These are phyloP conservation scores for Oegoconia quadripuncta DNA, from an alignment of 2,888 invertebrate species.

Conservation along the genomic window DNA sequence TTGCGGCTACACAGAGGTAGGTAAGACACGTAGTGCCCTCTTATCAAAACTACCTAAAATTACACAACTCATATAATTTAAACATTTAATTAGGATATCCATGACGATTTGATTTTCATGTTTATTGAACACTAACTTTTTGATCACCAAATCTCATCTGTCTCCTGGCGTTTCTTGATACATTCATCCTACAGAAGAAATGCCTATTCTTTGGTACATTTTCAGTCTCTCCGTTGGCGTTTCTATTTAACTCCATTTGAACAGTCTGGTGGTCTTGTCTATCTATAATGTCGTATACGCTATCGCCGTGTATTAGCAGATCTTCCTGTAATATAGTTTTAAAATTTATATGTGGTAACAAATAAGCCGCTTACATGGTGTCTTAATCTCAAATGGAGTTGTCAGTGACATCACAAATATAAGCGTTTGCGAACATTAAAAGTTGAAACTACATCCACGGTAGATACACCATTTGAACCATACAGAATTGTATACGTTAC, in stretches of 20 bases:
- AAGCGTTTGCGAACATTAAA: no score
- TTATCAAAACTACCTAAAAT: constrained; percentile 91
- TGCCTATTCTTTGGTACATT: constrained; percentile 83
- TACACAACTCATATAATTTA: background rate
- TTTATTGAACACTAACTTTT: constrained; percentile 86
- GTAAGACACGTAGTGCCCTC: constrained; percentile 96
- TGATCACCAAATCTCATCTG: constrained; percentile 99
- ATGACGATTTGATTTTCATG: background rate
- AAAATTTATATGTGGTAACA: background rate
- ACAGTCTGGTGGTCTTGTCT: constrained; percentile 98
- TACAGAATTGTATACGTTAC: no score
- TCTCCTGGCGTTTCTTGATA: constrained; percentile 96
- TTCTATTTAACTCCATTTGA: constrained; percentile 92
- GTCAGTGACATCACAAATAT: no score
- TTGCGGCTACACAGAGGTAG: constrained; percentile 95
- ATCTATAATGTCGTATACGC: constrained; percentile 99
- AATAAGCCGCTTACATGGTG: background rate
- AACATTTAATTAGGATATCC: background rate
- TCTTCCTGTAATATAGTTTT: constrained; percentile 89
- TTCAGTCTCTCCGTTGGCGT: constrained; percentile 70
- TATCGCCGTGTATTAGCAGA: constrained; percentile 98
- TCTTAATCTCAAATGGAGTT: no score
- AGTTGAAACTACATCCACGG: no score
- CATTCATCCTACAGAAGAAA: constrained; percentile 99
- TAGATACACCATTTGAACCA: no score